Conservation (phyloP, 2,888 invertebrate species). For the Cheilosia variabilis region DNA sequence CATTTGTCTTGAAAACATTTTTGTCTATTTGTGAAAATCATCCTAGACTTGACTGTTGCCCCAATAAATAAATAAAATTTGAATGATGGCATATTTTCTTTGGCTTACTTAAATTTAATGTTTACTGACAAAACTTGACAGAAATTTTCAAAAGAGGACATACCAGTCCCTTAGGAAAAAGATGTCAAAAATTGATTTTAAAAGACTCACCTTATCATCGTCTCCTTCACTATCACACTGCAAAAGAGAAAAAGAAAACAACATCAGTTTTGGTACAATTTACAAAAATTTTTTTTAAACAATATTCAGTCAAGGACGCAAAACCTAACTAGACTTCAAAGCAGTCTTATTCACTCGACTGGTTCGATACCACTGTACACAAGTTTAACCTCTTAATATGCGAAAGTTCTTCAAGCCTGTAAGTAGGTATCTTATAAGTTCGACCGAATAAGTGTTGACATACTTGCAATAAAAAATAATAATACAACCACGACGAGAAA, state of each 20-base stretch:
- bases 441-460: constrained; percentile 70
- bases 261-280: constrained; percentile 19
- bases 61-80: too few species aligned
- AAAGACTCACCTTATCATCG: constrained; percentile 92
- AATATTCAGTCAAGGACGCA: constrained; percentile 22
- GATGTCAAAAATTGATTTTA: background rate
- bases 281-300: constrained; percentile 13
- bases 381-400: constrained; percentile 62
- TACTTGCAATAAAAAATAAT: constrained; percentile 47
- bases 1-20: too few species aligned
- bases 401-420: constrained; percentile 16
- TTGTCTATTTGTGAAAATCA: too few species aligned
- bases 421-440: constrained; percentile 55
- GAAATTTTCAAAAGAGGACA: background rate
- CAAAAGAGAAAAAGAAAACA: constrained; percentile 84
- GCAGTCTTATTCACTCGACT: constrained; percentile 12
- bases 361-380: background rate
- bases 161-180: background rate
- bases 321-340: constrained; percentile 15
- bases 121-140: too few species aligned
- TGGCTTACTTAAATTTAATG: too few species aligned
- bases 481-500: constrained; percentile 53
- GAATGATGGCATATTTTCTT: too few species aligned
- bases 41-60: too few species aligned
- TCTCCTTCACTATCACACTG: constrained; percentile 97